These are phyloP conservation scores for Silurus asotus DNA, from an alignment of 2,113 vertebrate genomes.

Conservation along the genomic window DNA sequence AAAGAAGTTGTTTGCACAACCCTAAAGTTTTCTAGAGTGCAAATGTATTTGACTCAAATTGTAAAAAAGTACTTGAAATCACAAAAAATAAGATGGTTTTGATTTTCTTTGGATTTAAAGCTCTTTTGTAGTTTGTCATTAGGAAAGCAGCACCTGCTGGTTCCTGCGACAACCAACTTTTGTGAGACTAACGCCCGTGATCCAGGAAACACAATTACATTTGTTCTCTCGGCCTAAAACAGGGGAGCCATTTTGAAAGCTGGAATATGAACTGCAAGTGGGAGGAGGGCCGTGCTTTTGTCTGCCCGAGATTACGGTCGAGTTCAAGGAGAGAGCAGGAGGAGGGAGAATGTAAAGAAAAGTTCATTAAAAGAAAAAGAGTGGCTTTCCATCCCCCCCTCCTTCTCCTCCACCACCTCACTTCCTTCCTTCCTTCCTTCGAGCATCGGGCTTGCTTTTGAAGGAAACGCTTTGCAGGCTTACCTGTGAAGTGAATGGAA, in stretches of 20 bases:
- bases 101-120: neutral
- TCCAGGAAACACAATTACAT: conserved; percentile 31
- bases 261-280: conserved; percentile 37
- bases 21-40: too few species aligned
- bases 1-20: neutral
- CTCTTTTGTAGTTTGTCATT: neutral
- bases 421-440: neutral
- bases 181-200: conserved; percentile 33
- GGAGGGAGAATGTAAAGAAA: conserved; percentile 38
- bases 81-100: neutral
- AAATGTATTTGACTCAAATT: too few species aligned
- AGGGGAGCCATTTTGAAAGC: conserved; percentile 42
- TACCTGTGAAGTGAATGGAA: conserved; percentile 51
- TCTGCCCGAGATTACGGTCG: conserved; percentile 33
- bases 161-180: conserved; percentile 25
- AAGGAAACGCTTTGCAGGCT: conserved; percentile 41
- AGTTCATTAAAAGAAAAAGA: conserved; percentile 45
- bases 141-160: conserved; percentile 33
- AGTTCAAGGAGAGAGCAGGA: conserved; percentile 44
- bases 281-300: conserved; percentile 36
- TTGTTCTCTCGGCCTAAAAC: conserved; percentile 22
- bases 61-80: neutral
- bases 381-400: conserved; percentile 23
- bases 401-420: neutral
- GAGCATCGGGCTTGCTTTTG: conserved; percentile 26